Conservation (phyloP, 2,797 vertebrate genomes). For the Neostethus bicornis region DNA sequence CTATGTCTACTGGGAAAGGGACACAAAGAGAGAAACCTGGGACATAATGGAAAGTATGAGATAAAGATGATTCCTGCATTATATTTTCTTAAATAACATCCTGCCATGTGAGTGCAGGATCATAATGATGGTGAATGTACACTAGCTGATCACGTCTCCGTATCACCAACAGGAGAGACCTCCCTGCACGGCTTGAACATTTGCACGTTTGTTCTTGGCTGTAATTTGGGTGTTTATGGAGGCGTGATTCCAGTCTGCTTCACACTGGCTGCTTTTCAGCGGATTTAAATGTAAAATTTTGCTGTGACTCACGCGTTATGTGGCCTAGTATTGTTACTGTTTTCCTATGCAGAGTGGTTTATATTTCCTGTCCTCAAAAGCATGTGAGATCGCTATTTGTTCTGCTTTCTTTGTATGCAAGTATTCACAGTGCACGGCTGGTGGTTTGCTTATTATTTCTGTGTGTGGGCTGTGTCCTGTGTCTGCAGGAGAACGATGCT, state of each 20-base stretch:
- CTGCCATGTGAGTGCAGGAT: neutral
- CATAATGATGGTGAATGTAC: neutral
- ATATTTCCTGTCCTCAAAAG: slow-evolving; percentile 35
- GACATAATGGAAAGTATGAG: neutral
- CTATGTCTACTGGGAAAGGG: neutral
- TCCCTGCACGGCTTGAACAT: slow-evolving; percentile 9
- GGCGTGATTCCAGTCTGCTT: slow-evolving; percentile 2
- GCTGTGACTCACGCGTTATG: slow-evolving; percentile 14
- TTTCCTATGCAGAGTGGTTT: slow-evolving; percentile 32
- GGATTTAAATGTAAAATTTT: slow-evolving; percentile 28
- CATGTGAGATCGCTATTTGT: slow-evolving; percentile 37
- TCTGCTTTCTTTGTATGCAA: slow-evolving; percentile 45
- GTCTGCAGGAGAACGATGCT: slow-evolving; percentile 65
- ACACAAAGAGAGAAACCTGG: neutral
- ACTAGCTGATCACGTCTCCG: slow-evolving; percentile 2
- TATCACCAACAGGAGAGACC: slow-evolving; percentile 22
- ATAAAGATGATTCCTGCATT: neutral
- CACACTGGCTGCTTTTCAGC: neutral
- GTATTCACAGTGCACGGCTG: slow-evolving; percentile 35
- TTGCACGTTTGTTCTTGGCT: neutral
- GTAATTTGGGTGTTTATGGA: neutral
- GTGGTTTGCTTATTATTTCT: slow-evolving; percentile 48
- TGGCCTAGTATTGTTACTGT: slow-evolving; percentile 3
- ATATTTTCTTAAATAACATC: neutral
- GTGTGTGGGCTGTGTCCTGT: slow-evolving; percentile 74